phyloP scores from a whole-genome alignment of 2,113 vertebrate species.

The Atherinomorus stipes region DNA sequence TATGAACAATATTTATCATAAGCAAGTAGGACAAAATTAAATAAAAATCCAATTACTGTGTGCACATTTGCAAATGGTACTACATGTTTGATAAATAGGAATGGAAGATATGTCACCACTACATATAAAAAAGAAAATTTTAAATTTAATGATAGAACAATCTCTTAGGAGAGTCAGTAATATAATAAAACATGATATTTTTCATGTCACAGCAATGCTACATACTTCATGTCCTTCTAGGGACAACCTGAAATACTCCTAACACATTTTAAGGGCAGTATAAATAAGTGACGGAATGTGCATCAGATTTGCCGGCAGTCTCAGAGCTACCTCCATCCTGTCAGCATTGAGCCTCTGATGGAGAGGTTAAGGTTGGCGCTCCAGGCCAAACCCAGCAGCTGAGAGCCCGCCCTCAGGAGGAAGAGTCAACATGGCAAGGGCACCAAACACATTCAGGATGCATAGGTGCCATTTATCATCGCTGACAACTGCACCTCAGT shows the following conservation, averaged over 20 bases:
- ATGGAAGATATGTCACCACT: background rate
- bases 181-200: background rate
- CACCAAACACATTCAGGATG: constrained; percentile 78
- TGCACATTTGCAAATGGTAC: background rate
- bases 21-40: constrained; percentile 9
- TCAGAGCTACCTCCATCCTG: constrained; percentile 33
- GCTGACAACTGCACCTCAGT: constrained; percentile 77
- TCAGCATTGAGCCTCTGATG: constrained; percentile 47
- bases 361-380: constrained; percentile 67
- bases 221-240: background rate
- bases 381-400: constrained; percentile 66
- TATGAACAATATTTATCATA: too few species aligned
- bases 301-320: constrained; percentile 29
- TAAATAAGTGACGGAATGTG: constrained; percentile 15
- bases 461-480: constrained; percentile 78
- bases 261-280: constrained; percentile 21
- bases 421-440: constrained; percentile 78
- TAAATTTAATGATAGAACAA: background rate
- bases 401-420: constrained; percentile 68
- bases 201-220: background rate
- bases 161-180: background rate
- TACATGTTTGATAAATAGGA: background rate
- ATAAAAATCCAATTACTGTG: background rate
- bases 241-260: background rate
- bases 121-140: background rate